Conservation (phyloP, 2,888 invertebrate species). For the Thalpophila matura region DNA sequence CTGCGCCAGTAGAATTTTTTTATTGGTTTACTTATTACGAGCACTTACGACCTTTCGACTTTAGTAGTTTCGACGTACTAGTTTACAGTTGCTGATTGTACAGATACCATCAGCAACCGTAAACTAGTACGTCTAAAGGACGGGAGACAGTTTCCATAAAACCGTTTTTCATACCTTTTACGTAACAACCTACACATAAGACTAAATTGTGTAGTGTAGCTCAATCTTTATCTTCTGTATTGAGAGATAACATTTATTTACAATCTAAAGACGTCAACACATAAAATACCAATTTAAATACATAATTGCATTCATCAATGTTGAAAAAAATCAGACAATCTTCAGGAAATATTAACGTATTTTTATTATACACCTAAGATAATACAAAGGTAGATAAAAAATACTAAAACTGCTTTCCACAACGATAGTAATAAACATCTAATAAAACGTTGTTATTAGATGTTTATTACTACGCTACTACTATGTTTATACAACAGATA, state of each 20-base stretch:
- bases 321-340: neutral
- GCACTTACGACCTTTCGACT: neutral
- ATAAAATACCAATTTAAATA: neutral
- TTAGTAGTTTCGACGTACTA: too few species aligned
- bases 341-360: neutral
- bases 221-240: too few species aligned
- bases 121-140: too few species aligned
- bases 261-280: neutral
- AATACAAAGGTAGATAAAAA: constrained; percentile 11
- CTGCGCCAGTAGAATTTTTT: neutral
- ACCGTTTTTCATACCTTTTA: too few species aligned
- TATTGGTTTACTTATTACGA: neutral
- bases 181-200: neutral
- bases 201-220: neutral
- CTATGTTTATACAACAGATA: neutral
- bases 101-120: too few species aligned
- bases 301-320: neutral
- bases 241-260: neutral
- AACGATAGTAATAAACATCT: constrained; percentile 6
- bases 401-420: neutral
- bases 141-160: too few species aligned
- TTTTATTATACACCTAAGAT: neutral
- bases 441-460: too few species aligned
- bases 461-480: too few species aligned
- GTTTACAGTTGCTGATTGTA: too few species aligned